phyloP scores from a whole-genome alignment of 2,113 vertebrate species.

The Myotis yumanensis region DNA sequence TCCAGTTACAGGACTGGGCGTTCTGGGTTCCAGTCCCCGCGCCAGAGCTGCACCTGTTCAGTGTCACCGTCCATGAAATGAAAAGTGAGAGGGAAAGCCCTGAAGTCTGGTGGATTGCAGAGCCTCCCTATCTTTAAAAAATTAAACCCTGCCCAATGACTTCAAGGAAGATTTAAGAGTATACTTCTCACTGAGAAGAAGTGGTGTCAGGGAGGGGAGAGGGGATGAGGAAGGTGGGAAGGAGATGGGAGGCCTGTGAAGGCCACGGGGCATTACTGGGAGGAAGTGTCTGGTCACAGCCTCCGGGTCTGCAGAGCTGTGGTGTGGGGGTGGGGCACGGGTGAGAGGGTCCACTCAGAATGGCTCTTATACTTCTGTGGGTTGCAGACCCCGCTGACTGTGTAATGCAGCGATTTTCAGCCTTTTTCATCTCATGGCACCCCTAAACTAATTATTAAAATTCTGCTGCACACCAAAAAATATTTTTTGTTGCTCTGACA shows the following conservation, averaged over 20 bases:
- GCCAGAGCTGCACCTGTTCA: background rate
- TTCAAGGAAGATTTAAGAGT: background rate
- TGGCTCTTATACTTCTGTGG: background rate
- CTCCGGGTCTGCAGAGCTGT: no score
- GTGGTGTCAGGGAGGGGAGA: background rate
- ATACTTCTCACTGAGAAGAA: background rate
- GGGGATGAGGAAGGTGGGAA: background rate
- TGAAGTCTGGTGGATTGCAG: background rate
- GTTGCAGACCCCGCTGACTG: background rate
- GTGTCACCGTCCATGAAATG: background rate
- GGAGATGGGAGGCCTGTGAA: fast-evolving
- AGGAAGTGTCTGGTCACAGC: background rate
- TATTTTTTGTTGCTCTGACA: background rate
- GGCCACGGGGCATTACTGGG: fast-evolving
- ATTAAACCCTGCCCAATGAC: background rate
- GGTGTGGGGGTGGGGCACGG: background rate
- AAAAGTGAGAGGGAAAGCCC: background rate
- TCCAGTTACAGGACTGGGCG: background rate
- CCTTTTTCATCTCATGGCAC: background rate
- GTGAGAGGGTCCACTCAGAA: background rate
- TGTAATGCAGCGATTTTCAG: background rate
- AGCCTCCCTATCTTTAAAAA: background rate
- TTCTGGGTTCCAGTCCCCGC: background rate
- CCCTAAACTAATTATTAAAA: background rate
- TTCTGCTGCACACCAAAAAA: background rate